Percentiles rank a stretch among this genome's conserved stretches.
These are phyloP conservation scores for Myrmecobius fasciatus DNA, from an alignment of 2,113 vertebrate species.

Conservation along the genomic window DNA sequence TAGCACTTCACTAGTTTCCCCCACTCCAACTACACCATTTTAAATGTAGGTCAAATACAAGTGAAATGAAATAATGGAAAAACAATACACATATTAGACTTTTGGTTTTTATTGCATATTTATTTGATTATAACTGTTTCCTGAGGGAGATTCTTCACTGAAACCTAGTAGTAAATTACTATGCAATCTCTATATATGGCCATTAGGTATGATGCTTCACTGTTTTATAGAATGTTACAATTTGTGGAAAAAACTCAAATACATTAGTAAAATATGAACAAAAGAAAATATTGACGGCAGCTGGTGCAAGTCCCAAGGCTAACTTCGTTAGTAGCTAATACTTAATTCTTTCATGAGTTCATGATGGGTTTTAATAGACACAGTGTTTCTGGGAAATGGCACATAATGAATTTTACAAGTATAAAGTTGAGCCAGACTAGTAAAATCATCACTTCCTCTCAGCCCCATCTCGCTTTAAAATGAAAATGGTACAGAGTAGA, in stretches of 20 bases:
- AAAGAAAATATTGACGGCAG: slow-evolving; percentile 20
- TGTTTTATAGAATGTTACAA: neutral
- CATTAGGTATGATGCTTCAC: neutral
- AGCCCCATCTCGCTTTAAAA: slow-evolving; percentile 28
- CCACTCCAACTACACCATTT: neutral
- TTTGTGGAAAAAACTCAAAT: neutral
- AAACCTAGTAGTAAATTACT: fast-evolving
- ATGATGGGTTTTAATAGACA: neutral
- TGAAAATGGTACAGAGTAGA: neutral
- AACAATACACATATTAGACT: neutral
- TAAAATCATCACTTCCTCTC: neutral
- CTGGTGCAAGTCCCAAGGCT: neutral
- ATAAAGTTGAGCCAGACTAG: slow-evolving; percentile 25
- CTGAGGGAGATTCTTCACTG: neutral
- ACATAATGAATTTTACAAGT: slow-evolving; percentile 16
- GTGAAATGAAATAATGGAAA: neutral
- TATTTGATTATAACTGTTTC: neutral
- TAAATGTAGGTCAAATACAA: neutral
- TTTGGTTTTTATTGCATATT: neutral
- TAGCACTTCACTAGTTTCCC: neutral
- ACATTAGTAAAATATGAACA: neutral
- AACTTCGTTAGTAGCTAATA: neutral
- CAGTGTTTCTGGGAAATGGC: slow-evolving; percentile 50
- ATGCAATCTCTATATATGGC: neutral
- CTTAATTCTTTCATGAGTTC: neutral